These are phyloP conservation scores for Deilephila porcellus DNA, from an alignment of 2,888 invertebrate genomes.

Conservation along the genomic window DNA sequence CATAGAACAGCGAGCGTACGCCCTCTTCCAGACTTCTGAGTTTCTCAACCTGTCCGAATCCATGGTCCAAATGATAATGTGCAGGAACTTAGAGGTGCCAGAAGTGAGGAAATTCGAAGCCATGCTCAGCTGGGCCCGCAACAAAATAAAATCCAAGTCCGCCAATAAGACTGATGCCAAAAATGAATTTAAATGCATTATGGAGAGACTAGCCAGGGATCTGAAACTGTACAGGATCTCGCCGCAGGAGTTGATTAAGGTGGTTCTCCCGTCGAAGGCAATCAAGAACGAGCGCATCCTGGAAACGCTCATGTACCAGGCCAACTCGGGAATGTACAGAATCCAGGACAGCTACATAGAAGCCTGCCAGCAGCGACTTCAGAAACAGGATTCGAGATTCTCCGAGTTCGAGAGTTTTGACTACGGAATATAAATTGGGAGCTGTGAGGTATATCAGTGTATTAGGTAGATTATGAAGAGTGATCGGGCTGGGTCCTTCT, in stretches of 20 bases:
- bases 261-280: conserved; percentile 96
- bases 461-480: conserved; percentile 78
- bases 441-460: conserved; percentile 83
- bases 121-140: conserved; percentile 95
- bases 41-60: conserved; percentile 96
- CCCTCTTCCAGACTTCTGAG: conserved; percentile 92
- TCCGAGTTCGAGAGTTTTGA: conserved; percentile 93
- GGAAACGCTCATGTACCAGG: conserved; percentile 96
- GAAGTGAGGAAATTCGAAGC: conserved; percentile 97
- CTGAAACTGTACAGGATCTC: conserved; percentile 95
- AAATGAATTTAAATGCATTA: conserved; percentile 95
- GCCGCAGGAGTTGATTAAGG: conserved; percentile 96
- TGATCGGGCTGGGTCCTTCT: conserved; percentile 74
- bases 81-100: conserved; percentile 94
- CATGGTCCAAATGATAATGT: conserved; percentile 97
- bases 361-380: conserved; percentile 93
- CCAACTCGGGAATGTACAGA: conserved; percentile 96
- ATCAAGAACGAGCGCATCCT: conserved; percentile 96
- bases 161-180: conserved; percentile 92
- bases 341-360: conserved; percentile 95
- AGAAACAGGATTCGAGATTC: conserved; percentile 94
- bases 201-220: conserved; percentile 95
- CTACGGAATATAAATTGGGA: conserved; percentile 86
- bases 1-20: conserved; percentile 93
- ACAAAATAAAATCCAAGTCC: conserved; percentile 92